Evolutionary conservation across 23 tunicate species (phyloP).

Genomic region (Oikopleura vanhoeffeni): DNA sequence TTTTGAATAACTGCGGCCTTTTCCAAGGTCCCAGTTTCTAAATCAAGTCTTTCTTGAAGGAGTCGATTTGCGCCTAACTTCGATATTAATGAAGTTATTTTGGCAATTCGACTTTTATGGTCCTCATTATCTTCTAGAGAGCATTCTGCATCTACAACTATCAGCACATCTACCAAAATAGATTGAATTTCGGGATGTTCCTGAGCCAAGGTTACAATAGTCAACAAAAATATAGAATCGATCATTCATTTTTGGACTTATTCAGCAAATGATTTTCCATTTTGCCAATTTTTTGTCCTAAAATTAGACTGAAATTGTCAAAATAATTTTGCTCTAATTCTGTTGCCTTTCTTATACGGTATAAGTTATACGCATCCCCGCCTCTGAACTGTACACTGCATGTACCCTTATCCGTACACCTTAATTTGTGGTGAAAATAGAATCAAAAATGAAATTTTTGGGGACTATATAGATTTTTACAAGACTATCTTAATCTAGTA

Average conservation of each 20-base stretch:
- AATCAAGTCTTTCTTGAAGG: conserved; percentile 77
- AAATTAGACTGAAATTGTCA: too few species aligned
- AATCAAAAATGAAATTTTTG: too few species aligned
- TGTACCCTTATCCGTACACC: too few species aligned
- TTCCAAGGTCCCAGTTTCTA: conserved; percentile 55
- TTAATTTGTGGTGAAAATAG: too few species aligned
- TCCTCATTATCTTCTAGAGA: conserved; percentile 43
- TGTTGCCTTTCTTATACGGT: too few species aligned
- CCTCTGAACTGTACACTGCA: too few species aligned
- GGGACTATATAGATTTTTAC: too few species aligned
- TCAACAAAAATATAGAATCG: conserved; percentile 18
- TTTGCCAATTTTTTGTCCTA: too few species aligned
- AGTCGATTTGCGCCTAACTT: not conserved
- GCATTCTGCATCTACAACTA: conserved; percentile 61
- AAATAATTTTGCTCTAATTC: too few species aligned
- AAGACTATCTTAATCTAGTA: too few species aligned
- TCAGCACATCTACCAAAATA: conserved; percentile 40
- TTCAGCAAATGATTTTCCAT: too few species aligned
- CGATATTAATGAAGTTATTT: conserved; percentile 31
- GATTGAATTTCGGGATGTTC: conserved; percentile 29
- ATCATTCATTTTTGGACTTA: conserved; percentile 27
- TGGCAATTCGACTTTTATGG: conserved; percentile 31
- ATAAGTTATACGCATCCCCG: too few species aligned
- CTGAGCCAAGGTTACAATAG: conserved; percentile 34
- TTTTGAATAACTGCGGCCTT: conserved; percentile 35